Evolutionary conservation across 2,113 vertebrate species (phyloP).

Genomic region (Sciurus niger): DNA sequence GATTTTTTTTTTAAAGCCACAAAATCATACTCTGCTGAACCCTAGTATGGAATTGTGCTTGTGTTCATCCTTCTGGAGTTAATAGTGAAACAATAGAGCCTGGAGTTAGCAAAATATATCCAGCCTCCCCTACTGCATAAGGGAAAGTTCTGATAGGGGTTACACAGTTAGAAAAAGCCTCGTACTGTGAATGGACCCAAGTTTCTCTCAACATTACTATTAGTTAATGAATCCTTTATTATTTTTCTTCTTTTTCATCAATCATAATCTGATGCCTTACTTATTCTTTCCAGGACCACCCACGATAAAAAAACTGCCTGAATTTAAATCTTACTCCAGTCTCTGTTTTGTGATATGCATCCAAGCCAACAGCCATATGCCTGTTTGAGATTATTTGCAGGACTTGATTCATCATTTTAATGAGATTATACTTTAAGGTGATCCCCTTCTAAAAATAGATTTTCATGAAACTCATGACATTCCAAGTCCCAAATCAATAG

Average conservation of each 20-base stretch:
- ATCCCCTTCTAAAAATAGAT: neutral
- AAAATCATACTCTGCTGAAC: fast-evolving
- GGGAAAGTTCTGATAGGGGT: neutral
- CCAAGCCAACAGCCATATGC: neutral
- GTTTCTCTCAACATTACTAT: neutral
- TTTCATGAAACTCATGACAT: neutral
- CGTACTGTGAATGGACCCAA: neutral
- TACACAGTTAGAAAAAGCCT: neutral
- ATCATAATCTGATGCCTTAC: neutral
- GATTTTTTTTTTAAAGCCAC: neutral
- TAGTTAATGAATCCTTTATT: neutral
- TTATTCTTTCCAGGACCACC: neutral
- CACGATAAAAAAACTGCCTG: neutral
- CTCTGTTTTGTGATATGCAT: neutral
- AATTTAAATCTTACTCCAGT: neutral
- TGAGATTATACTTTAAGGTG: neutral
- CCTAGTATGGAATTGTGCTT: neutral
- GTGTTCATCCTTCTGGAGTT: neutral
- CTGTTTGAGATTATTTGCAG: neutral
- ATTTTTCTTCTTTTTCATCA: neutral
- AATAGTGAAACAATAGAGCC: neutral
- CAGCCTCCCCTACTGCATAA: neutral
- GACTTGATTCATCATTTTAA: neutral
- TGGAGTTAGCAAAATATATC: neutral
- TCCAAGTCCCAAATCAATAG: neutral